A percentile compares a stretch with the other conserved stretches of the same genome.
phyloP scores from a whole-genome alignment of 2,888 invertebrate genomes.

The Lithosia quadra region DNA sequence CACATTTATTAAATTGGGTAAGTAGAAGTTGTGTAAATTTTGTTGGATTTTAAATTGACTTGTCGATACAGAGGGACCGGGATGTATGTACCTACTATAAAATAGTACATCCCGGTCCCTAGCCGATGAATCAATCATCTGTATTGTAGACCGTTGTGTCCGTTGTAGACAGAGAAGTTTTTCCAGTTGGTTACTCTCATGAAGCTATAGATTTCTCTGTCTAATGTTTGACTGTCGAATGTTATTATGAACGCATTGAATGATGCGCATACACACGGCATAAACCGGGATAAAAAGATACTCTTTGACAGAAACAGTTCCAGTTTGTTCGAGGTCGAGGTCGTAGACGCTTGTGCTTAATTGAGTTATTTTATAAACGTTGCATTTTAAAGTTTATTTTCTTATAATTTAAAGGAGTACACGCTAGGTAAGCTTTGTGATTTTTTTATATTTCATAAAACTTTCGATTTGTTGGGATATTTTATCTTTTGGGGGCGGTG shows the following conservation, averaged over 20 bases:
- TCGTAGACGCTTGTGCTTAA: background rate
- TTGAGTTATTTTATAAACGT: background rate
- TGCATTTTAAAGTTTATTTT: background rate
- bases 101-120: background rate
- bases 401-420: background rate
- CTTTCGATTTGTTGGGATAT: background rate
- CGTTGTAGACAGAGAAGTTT: background rate
- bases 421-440: background rate
- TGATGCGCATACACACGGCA: slow-evolving; percentile 11
- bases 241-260: slow-evolving; percentile 4
- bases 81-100: too few species aligned
- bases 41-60: too few species aligned
- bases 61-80: too few species aligned
- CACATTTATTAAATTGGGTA: too few species aligned
- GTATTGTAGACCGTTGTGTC: too few species aligned
- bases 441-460: background rate
- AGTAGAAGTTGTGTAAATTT: too few species aligned
- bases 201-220: too few species aligned
- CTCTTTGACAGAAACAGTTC: background rate
- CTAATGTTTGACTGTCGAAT: background rate
- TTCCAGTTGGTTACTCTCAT: too few species aligned
- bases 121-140: background rate
- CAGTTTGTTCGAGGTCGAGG: background rate
- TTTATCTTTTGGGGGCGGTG: slow-evolving; percentile 2
- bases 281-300: too few species aligned